Conservation (phyloP, 2,113 vertebrate species). For the human (Homo sapiens) region GRCh38 chr11:56596001-56596500, state of each 20-base stretch:
- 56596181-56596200: no score
- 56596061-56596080: no score
- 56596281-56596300: background rate
- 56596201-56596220: no score
- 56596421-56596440: accelerated
- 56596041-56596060: no score
- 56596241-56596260: background rate
- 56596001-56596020: no score
- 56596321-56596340: background rate
- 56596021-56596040: no score
- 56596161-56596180: no score
- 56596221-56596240: accelerated
- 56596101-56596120: no score
- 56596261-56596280: background rate
- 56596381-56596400: background rate
- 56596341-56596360: background rate
- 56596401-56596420: background rate
- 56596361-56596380: background rate
- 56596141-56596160: no score
- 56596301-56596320: background rate
- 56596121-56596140: no score
- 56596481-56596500: background rate
- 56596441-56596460: accelerated
- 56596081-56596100: no score
- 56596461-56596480: background rate